Evolutionary conservation across 2,888 invertebrate species (phyloP), one percentile per base, ranked within the genome.

Genomic region (Buathra laborator): DNA sequence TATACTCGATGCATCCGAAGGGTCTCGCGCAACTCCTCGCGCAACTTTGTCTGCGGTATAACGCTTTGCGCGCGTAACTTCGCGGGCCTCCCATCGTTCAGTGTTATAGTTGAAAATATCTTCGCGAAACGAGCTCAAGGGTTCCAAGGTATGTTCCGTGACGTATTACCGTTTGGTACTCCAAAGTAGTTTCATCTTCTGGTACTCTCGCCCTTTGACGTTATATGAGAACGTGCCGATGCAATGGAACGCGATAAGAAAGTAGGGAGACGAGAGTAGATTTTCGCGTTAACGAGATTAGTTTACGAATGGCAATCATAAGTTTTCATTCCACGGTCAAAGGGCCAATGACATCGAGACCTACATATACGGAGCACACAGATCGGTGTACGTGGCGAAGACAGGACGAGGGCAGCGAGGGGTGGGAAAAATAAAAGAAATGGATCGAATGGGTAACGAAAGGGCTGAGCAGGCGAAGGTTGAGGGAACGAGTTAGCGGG

Each of bases 381-480:
- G 37, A 1, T 37, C 37, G 37, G 7, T 37, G 6, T 37, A 56
- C 10, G 24, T 56, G 24, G 19, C 19, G 1, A 24, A 19, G 24
- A 12, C 24, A 3, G 24, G 19, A 10, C 19, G 16, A 2, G 53
- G 9, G 10, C 7, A 7, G 9, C 19, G 19, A 10, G 53, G 9
- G 3, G 19, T 24, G 19, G 24, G 24, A 12, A 4, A 66, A 62
- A 43, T 53, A 37, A 76, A 81, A 75, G 72, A 51, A 75, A 81
- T 67, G 78, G 24, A 79, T 67, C 70, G 76, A 83, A 75, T 75
- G 72, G 24, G 67, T 19, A 72, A 81, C 66, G 72, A 76, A 71
- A 82, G 51, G 67, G 76, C 46, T 64, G 51, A 64, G 53, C 32
- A 56, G 62, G 29, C 53, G 74, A 76, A 64, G 64, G 29, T 37